Conservation (phyloP, 2,888 invertebrate species). For the Rotaria macrura region DNA sequence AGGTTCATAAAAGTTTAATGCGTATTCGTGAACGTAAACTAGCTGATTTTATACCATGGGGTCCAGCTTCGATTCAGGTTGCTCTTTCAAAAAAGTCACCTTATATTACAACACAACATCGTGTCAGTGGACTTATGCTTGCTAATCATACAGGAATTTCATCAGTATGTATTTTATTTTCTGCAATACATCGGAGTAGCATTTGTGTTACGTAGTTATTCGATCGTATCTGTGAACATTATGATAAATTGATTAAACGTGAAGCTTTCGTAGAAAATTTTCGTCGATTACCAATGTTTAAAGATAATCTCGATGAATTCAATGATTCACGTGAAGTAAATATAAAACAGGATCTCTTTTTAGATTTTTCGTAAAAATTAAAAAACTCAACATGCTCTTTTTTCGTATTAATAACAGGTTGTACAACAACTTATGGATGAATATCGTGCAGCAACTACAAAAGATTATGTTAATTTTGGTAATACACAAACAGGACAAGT, state of each 20-base stretch:
- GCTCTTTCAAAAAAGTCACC: slow-evolving; percentile 86
- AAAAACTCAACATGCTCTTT: background rate
- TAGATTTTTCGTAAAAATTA: too few relatives aligned
- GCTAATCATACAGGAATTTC: slow-evolving; percentile 97
- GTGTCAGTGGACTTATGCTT: slow-evolving; percentile 89
- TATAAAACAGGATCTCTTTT: background rate
- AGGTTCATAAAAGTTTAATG: slow-evolving; percentile 84
- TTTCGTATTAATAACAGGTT: slow-evolving; percentile 52
- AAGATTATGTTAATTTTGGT: slow-evolving; percentile 60
- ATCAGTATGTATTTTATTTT: slow-evolving; percentile 57
- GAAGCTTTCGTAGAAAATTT: slow-evolving; percentile 95
- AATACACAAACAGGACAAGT: background rate
- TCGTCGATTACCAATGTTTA: slow-evolving; percentile 82
- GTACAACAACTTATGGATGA: slow-evolving; percentile 85
- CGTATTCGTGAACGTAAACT: slow-evolving; percentile 83
- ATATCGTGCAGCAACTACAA: slow-evolving; percentile 81
- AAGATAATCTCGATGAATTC: slow-evolving; percentile 76
- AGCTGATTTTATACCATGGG: slow-evolving; percentile 93
- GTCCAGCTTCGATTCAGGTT: slow-evolving; percentile 90
- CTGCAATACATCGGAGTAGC: background rate
- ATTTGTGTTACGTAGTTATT: slow-evolving; percentile 60
- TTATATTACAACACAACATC: slow-evolving; percentile 80
- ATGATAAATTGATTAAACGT: slow-evolving; percentile 81
- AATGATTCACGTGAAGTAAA: slow-evolving; percentile 67
- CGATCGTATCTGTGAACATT: slow-evolving; percentile 77